phyloP scores from a whole-genome alignment of 1,140 invertebrate genomes.

The Charaxes varanes region DNA sequence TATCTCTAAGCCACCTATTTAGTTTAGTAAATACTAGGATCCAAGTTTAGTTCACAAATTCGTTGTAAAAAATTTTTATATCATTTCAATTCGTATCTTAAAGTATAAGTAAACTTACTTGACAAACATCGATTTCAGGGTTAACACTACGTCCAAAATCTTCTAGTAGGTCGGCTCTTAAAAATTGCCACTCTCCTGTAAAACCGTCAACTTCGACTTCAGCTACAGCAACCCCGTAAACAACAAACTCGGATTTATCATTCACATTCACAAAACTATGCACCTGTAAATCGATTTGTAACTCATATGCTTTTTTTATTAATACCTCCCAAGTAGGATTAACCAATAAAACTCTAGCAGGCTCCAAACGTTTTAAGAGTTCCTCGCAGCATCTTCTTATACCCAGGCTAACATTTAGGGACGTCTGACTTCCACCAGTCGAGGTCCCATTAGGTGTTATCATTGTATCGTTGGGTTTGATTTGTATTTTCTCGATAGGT shows the following conservation, averaged over 20 bases:
- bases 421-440: slow-evolving; percentile 76
- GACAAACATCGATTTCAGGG: slow-evolving; percentile 87
- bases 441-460: slow-evolving; percentile 75
- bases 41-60: too few species aligned
- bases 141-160: slow-evolving; percentile 84
- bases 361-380: slow-evolving; percentile 75
- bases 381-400: slow-evolving; percentile 34
- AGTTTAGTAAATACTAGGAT: too few species aligned
- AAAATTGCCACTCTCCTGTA: slow-evolving; percentile 81
- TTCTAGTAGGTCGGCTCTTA: slow-evolving; percentile 82
- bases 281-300: slow-evolving; percentile 77
- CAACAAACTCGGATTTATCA: slow-evolving; percentile 72
- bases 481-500: slow-evolving; percentile 77
- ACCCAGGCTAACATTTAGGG: slow-evolving; percentile 32
- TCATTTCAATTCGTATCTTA: too few species aligned
- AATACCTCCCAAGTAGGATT: slow-evolving; percentile 78
- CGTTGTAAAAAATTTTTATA: too few species aligned
- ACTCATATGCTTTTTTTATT: slow-evolving; percentile 69
- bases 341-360: slow-evolving; percentile 71
- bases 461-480: slow-evolving; percentile 79
- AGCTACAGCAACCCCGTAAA: slow-evolving; percentile 76
- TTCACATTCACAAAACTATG: slow-evolving; percentile 73
- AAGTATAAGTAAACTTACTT: too few species aligned
- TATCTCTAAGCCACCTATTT: too few species aligned
- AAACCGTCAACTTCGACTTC: slow-evolving; percentile 84